Base-by-base conservation (phyloP, 1,140 invertebrate genomes). In the Euura saliciscinereae region DNA sequence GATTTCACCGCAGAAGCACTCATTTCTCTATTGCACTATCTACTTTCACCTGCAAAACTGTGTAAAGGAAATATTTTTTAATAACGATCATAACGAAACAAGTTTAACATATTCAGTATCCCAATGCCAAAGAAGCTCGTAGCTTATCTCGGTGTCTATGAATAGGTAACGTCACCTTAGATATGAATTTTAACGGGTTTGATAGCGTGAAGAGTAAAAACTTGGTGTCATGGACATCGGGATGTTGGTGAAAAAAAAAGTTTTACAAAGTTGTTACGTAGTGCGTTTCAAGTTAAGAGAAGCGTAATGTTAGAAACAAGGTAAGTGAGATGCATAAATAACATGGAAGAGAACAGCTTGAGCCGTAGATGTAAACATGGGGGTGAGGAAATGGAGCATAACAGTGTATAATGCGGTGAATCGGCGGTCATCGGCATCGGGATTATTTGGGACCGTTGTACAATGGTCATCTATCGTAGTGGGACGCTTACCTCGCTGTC, bases 1-100 rank as follows among this genome's bases (percentile, higher is more conserved):
- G 82, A 79, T 69, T 84, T 85, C 68, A 85, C 79, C 7, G 83
- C 81, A 74, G 81, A 82, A 74, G 80, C 80, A 76, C 82, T 86
- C 83, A 84, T 85, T n/a, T 59, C 13, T 59, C 51, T 59, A 59
- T 59, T 59, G 51, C 51, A 59, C 51, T 59, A 11, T 59, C 10
- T 59, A 59, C 51, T 3, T 59, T 59, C 51, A 11, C 51, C 51
- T 59, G 51, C 13, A 59, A 59, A 8, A 59, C 51, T 59, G 51
- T 59, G 51, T 2, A 59, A 59, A 59, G 13, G 13, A 11, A 59
- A 11, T 11, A 59, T n/a, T 59, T 4, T 59, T 11, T 59, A 3
- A 59, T 11, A 11, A 11, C 51, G 8, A 6, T 4, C 2, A 59
- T 5, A 59, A 59, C 51, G 51, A 59, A 28, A 28, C 28, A 28